A percentile compares a stretch with the other conserved stretches of the same genome.
Conservation (phyloP, 64 coral and sea anemone genomes). For the Pachyseris speciosa region DNA sequence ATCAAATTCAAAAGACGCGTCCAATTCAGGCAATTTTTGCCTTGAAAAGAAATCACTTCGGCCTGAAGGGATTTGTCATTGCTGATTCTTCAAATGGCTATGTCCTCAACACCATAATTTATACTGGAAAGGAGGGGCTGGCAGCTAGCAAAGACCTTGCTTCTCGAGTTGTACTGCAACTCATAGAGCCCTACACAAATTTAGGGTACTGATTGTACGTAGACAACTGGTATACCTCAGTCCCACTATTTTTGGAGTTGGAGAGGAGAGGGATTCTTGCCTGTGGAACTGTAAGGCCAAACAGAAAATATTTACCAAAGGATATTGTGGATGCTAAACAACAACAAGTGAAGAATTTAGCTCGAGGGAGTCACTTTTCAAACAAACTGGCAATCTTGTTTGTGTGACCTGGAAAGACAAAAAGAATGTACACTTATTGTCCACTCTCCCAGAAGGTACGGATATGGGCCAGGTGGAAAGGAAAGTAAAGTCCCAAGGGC, state of each 20-base stretch:
- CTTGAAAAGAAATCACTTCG: conserved; percentile 19
- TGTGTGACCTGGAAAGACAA: conserved; percentile 27
- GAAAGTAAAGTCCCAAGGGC: not conserved
- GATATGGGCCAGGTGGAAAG: not conserved
- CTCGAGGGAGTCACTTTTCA: not conserved
- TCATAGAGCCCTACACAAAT: not conserved
- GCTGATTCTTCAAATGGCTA: conserved; percentile 23
- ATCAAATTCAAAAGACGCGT: conserved; percentile 56
- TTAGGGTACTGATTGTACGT: conserved; percentile 20
- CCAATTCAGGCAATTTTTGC: conserved; percentile 41
- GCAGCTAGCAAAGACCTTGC: conserved; percentile 45
- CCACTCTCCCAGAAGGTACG: not conserved
- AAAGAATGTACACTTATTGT: conserved; percentile 27
- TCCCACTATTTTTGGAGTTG: conserved; percentile 26
- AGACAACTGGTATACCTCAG: conserved; percentile 33
- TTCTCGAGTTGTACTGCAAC: conserved; percentile 6
- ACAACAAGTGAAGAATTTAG: not conserved
- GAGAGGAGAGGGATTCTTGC: conserved; percentile 30
- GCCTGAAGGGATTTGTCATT: conserved; percentile 39
- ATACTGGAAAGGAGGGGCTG: conserved; percentile 19
- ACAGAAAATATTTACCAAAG: conserved; percentile 37
- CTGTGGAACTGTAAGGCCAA: conserved; percentile 37
- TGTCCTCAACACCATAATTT: conserved; percentile 17
- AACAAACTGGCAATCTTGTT: conserved; percentile 25
- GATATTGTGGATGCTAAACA: conserved; percentile 11